Conservation (phyloP, 1,140 invertebrate species). For the Sesamia nonagrioides region DNA sequence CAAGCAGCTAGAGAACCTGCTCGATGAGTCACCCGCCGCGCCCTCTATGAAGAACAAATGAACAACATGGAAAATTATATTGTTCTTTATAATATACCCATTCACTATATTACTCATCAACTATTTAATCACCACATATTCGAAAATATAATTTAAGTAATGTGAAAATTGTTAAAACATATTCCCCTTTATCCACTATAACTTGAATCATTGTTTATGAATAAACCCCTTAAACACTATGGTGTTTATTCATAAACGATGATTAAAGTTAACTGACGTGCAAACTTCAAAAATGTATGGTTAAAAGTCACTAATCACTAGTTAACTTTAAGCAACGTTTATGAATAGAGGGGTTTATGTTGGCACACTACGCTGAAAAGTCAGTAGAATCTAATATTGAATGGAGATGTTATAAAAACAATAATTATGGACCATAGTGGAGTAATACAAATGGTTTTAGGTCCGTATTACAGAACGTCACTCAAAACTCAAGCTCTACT, state of each 20-base stretch:
- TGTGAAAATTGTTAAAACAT: neutral
- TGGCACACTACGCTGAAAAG: neutral
- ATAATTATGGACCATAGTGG: neutral
- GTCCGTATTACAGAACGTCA: too few species aligned
- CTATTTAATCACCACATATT: neutral
- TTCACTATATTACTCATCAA: conserved; percentile 33
- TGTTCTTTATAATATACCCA: conserved; percentile 31
- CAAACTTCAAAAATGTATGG: too few species aligned
- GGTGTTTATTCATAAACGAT: too few species aligned
- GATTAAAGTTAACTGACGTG: too few species aligned
- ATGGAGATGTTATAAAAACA: conserved; percentile 29
- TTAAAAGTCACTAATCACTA: too few species aligned
- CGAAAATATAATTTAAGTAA: neutral
- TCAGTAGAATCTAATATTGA: neutral
- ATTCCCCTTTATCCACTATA: too few species aligned
- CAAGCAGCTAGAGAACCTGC: conserved; percentile 89
- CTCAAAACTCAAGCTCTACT: too few species aligned
- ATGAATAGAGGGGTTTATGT: too few species aligned
- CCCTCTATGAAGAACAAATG: conserved; percentile 12
- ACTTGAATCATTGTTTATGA: too few species aligned
- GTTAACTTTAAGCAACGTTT: too few species aligned
- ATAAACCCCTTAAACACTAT: too few species aligned
- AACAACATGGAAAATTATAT: conserved; percentile 24
- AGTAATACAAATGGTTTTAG: too few species aligned
- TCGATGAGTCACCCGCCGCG: conserved; percentile 84